Evolutionary conservation across 2,797 vertebrate genomes (phyloP), one percentile per base, ranked within the genome.

Genomic region (Spinus olivaceus): DNA sequence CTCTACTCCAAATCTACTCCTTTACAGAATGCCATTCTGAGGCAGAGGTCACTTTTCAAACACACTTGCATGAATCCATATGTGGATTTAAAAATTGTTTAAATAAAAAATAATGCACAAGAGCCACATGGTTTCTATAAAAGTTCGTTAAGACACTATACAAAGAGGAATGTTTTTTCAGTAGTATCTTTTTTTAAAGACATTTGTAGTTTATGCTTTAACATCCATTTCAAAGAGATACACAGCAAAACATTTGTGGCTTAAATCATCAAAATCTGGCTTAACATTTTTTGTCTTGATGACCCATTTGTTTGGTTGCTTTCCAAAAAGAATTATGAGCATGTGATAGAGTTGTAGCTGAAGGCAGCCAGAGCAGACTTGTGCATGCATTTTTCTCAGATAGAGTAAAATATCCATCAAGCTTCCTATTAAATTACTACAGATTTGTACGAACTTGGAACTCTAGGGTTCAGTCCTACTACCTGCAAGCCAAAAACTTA

Each of bases 121-220:
- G 39, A 77, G 2, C 7, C 9, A 19, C 1, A 1, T 15, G 22
- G 17, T 22, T 65, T 77, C 51, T 21, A 20, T 47, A 39, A 7
- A 53, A 59, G n/a, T 32, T 49, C 37, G 8, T 28, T 41, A 56
- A 88, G 41, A 25, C 6, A 27, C 28, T 37, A 53, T 6, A 57
- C 0, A 0, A 33, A 56, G 5, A 56, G 2, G 6, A 32, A 42
- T 2, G 19, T 24, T 73, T 74, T 65, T 50, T 46, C 12, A 64
- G 10, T 46, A 32, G 8, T 18, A 50, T 20, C 0, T 59, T 20
- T 35, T 9, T 59, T 20, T 35, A 8, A 81, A 61, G 11, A 50
- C 1, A 46, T 46, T 49, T 32, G 3, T 39, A 4, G 41, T 49
- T 67, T 56, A 61, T 21, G 5, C 32, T 74, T 47, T 46, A 46